Evolutionary conservation across 2,888 invertebrate genomes (phyloP), one percentile per base, ranked within the genome.

Genomic region (Sminthurinus aureus): DNA sequence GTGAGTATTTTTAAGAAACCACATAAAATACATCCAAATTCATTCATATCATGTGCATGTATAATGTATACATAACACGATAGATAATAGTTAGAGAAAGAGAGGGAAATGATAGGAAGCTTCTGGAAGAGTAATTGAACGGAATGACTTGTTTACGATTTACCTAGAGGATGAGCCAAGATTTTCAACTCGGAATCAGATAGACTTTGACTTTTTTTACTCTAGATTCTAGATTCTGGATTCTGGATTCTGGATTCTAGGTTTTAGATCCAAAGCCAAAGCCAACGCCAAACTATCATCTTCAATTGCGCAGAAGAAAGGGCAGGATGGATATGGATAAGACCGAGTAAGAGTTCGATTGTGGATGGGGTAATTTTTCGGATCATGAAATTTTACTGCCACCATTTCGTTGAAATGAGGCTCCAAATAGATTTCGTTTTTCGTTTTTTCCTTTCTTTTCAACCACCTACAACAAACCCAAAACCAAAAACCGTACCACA

Each of bases 361-460:
- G 80, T 77, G 77, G 78, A 83, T 81, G 84, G 38, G 79, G 82
- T 78, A 86, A 85, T 86, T 86, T 86, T 83, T 86, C 85, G 86
- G 86, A 83, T 83, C 84, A 86, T 86, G 82, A 85, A 86, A 84
- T 85, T 86, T 86, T 85, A 86, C 84, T 85, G 85, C 85, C 84
- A 75, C 79, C 82, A 82, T 82, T 77, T 77, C 82, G 51, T 82
- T 67, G 67, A 82, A 82, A 82, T 82, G 82, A 82, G 76, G 67
- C 82, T 82, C 78, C 82, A 82, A 82, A 82, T 82, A 82, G 82
- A 82, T 82, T 82, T 78, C 78, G 74, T 24, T 80, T 80, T 81
- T 81, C 20, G 50, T 73, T 58, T 58, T 50, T 67, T 67, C 73
- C 11, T 12, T 58, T 58, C 11, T 22, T 58, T 22, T 52, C 76